Conservation (phyloP, 2,888 invertebrate species). For the Parascotia fuliginaria region DNA sequence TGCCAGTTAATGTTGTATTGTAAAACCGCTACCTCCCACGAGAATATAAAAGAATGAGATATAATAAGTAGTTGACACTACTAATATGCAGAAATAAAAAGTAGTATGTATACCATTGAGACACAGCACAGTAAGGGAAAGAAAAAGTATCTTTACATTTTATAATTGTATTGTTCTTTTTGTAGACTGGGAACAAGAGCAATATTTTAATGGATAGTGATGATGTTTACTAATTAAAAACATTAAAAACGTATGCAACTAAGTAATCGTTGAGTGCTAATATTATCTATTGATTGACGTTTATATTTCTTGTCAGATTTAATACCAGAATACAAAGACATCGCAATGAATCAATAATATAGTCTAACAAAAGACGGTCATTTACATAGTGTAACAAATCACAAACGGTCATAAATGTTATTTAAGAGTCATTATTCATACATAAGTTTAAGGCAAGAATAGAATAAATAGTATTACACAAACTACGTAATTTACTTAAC, state of each 20-base stretch:
- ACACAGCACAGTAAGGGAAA: constrained; percentile 8
- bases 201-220: neutral
- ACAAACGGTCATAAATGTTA: constrained; percentile 27
- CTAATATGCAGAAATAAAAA: constrained; percentile 20
- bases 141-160: constrained; percentile 4
- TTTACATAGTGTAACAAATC: constrained; percentile 17
- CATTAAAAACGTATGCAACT: neutral
- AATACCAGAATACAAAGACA: constrained; percentile 11
- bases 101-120: neutral
- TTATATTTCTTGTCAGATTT: neutral
- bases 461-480: constrained; percentile 45
- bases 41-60: constrained; percentile 25
- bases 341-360: constrained; percentile 22
- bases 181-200: neutral
- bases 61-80: constrained; percentile 20
- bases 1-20: constrained; percentile 35
- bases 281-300: neutral
- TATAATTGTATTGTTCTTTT: neutral
- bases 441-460: constrained; percentile 22
- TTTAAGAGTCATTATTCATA: constrained; percentile 36
- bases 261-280: neutral
- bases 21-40: constrained; percentile 31
- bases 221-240: neutral
- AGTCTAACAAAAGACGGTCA: constrained; percentile 20
- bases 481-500: constrained; percentile 42